These are phyloP conservation scores for Cheilosia grossa DNA, from an alignment of 2,888 invertebrate species.

Conservation along the genomic window DNA sequence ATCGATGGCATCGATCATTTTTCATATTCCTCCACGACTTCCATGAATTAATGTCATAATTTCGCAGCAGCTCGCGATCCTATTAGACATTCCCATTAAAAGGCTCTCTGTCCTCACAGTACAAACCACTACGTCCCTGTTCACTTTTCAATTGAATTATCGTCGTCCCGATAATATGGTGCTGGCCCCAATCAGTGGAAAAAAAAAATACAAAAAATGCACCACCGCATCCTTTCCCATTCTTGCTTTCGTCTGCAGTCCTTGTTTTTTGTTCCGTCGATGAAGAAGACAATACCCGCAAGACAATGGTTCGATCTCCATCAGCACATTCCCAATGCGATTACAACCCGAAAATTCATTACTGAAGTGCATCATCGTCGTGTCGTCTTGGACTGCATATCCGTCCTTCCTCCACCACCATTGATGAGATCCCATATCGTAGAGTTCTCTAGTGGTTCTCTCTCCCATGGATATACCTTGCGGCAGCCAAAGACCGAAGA, in stretches of 20 bases:
- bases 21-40: constrained; percentile 18
- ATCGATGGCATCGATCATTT: constrained; percentile 11
- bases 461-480: constrained; percentile 29
- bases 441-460: constrained; percentile 13
- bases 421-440: neutral
- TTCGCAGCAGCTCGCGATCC: constrained; percentile 23
- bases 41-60: constrained; percentile 54
- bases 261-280: constrained; percentile 14
- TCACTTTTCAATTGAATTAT: constrained; percentile 57
- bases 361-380: constrained; percentile 70
- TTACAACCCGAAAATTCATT: constrained; percentile 73
- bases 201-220: constrained; percentile 13
- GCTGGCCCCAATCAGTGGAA: constrained; percentile 18
- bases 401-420: constrained; percentile 25
- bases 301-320: constrained; percentile 69
- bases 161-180: constrained; percentile 37
- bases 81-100: constrained; percentile 54
- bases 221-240: constrained; percentile 43
- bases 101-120: constrained; percentile 7
- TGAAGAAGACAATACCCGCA: constrained; percentile 50
- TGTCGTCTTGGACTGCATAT: constrained; percentile 42
- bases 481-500: constrained; percentile 67
- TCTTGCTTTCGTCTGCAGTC: constrained; percentile 1
- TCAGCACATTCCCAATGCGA: constrained; percentile 58
- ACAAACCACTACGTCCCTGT: constrained; percentile 16